Conservation (phyloP, 2,888 invertebrate genomes). For the Bursaphelenchus okinawaensis region DNA sequence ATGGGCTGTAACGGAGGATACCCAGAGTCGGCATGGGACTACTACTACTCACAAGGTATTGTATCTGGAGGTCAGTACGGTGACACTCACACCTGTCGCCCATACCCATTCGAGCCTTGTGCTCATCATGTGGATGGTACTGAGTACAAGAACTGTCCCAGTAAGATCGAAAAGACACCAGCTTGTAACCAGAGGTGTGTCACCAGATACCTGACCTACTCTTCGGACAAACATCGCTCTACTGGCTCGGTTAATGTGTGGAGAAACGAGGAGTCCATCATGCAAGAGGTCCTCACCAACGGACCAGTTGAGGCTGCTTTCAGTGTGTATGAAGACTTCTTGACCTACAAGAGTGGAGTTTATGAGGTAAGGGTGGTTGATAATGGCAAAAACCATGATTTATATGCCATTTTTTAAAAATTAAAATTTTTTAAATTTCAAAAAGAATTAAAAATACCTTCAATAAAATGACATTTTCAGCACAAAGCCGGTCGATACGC, state of each 20-base stretch:
- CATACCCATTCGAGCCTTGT: slow-evolving; percentile 78
- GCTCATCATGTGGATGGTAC: slow-evolving; percentile 66
- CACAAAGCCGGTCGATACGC: slow-evolving; percentile 68
- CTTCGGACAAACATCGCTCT: background rate
- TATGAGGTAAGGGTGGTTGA: slow-evolving; percentile 2
- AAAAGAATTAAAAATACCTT: background rate
- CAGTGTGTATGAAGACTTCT: slow-evolving; percentile 3
- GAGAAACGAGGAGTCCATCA: background rate
- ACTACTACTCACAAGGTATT: slow-evolving; percentile 64
- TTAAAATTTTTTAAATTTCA: background rate
- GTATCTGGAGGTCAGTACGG: slow-evolving; percentile 74
- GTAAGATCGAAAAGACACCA: background rate
- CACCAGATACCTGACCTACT: background rate
- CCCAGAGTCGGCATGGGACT: slow-evolving; percentile 1
- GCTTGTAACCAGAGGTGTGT: background rate
- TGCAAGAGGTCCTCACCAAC: background rate
- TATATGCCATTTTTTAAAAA: background rate
- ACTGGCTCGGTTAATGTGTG: background rate
- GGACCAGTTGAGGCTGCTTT: slow-evolving; percentile 8
- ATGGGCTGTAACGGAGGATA: slow-evolving; percentile 5
- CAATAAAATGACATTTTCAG: slow-evolving; percentile 61
- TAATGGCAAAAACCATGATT: background rate
- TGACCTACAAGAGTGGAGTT: slow-evolving; percentile 3
- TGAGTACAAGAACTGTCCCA: background rate
- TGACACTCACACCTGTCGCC: slow-evolving; percentile 72